phyloP scores from a whole-genome alignment of 2,888 invertebrate species.

The Druceiella hillmani region DNA sequence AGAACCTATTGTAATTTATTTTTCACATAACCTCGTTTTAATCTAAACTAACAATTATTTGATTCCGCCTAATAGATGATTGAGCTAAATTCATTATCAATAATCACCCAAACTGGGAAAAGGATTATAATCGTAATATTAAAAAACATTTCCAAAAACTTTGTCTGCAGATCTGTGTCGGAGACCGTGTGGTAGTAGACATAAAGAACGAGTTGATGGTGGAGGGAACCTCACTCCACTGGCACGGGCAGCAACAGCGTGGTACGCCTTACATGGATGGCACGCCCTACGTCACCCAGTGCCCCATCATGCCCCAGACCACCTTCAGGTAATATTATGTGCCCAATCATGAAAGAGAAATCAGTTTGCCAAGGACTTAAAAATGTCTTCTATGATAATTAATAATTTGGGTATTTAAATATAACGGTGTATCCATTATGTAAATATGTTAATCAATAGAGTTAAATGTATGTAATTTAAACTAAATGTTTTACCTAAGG shows the following conservation, averaged over 20 bases:
- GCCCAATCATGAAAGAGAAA: no score
- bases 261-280: constrained; percentile 85
- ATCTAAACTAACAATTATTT: no score
- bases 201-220: constrained; percentile 73
- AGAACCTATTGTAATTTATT: no score
- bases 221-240: constrained; percentile 82
- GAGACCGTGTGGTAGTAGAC: constrained; percentile 79
- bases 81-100: no score
- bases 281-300: constrained; percentile 80
- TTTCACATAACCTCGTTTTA: no score
- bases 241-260: constrained; percentile 85
- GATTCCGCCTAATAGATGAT: no score
- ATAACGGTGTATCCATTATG: background rate
- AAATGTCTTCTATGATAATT: constrained; percentile 13
- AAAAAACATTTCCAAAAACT: constrained; percentile 8
- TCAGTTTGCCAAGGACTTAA: no score
- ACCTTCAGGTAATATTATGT: constrained; percentile 62
- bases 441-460: no score
- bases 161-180: constrained; percentile 66
- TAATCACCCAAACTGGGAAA: background rate
- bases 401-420: background rate
- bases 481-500: no score
- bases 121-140: constrained; percentile 1
- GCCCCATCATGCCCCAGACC: constrained; percentile 70
- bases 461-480: no score